Conservation (phyloP, 2,797 vertebrate genomes). For the Semaprochilodus insignis region DNA sequence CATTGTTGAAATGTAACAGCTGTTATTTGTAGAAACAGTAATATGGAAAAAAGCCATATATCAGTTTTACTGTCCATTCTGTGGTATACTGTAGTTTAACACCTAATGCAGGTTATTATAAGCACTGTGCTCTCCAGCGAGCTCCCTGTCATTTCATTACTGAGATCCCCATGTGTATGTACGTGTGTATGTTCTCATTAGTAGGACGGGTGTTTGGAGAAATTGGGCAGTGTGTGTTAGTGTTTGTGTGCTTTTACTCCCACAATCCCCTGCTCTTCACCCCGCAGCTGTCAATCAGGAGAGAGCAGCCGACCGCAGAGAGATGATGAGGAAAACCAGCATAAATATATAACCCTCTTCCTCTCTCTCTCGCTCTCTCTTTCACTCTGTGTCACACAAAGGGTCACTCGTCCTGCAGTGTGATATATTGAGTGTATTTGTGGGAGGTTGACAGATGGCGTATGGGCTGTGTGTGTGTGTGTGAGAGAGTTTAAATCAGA, state of each 20-base stretch:
- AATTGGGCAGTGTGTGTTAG: slow-evolving; percentile 68
- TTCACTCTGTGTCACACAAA: slow-evolving; percentile 44
- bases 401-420: slow-evolving; percentile 60
- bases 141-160: slow-evolving; percentile 48
- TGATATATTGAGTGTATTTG: slow-evolving; percentile 19
- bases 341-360: slow-evolving; percentile 24
- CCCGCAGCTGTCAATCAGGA: slow-evolving; percentile 73
- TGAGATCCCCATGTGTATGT: slow-evolving; percentile 40
- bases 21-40: background rate
- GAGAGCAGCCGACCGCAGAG: slow-evolving; percentile 40
- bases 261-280: slow-evolving; percentile 37
- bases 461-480: slow-evolving; percentile 58
- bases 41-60: background rate
- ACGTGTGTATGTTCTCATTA: slow-evolving; percentile 69
- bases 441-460: slow-evolving; percentile 67
- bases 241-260: background rate
- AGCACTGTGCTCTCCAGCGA: slow-evolving; percentile 32
- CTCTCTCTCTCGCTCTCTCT: slow-evolving; percentile 46
- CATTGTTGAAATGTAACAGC: background rate
- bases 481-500: slow-evolving; percentile 61
- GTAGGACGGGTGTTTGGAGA: slow-evolving; percentile 71
- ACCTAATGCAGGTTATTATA: slow-evolving; percentile 38
- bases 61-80: slow-evolving; percentile 16
- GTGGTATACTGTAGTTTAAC: slow-evolving; percentile 30
- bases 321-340: slow-evolving; percentile 7